Evolutionary conservation across 2,888 invertebrate species (phyloP).

Genomic region (Catonia carolina): DNA sequence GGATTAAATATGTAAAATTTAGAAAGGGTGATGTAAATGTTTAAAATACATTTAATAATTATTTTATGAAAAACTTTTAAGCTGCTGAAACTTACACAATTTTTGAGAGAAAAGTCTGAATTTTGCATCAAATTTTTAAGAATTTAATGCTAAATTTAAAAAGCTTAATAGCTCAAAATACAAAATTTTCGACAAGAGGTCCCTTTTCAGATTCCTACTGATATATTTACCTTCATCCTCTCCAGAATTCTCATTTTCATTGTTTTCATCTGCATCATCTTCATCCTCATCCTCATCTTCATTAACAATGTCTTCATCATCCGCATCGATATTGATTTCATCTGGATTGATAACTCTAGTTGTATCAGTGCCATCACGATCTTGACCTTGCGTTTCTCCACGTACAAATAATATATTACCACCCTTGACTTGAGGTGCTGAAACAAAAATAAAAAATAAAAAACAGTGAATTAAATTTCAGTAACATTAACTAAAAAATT

Average conservation of each 20-base stretch:
- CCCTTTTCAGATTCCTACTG: too few relatives aligned
- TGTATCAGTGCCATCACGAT: slow-evolving; percentile 41
- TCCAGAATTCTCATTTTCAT: too few relatives aligned
- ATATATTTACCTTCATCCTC: slow-evolving; percentile 41
- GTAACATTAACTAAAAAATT: background rate
- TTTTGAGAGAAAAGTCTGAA: too few relatives aligned
- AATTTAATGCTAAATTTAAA: too few relatives aligned
- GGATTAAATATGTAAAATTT: too few relatives aligned
- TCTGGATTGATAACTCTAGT: slow-evolving; percentile 74
- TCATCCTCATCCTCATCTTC: slow-evolving; percentile 37
- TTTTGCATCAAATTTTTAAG: too few relatives aligned
- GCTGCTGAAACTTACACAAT: too few relatives aligned
- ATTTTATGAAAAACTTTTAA: too few relatives aligned
- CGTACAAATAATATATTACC: slow-evolving; percentile 78
- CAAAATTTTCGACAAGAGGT: too few relatives aligned
- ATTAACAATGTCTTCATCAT: slow-evolving; percentile 51
- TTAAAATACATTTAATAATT: too few relatives aligned
- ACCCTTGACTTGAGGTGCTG: slow-evolving; percentile 36
- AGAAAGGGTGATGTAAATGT: too few relatives aligned
- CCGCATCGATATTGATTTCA: slow-evolving; percentile 78
- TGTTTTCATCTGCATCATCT: slow-evolving; percentile 40
- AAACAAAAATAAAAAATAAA: slow-evolving; percentile 16
- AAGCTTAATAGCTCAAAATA: too few relatives aligned
- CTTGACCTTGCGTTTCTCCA: slow-evolving; percentile 66
- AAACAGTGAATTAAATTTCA: background rate